Evolutionary conservation across 2,888 invertebrate genomes (phyloP).

Genomic region (Shargacucullia verbasci): DNA sequence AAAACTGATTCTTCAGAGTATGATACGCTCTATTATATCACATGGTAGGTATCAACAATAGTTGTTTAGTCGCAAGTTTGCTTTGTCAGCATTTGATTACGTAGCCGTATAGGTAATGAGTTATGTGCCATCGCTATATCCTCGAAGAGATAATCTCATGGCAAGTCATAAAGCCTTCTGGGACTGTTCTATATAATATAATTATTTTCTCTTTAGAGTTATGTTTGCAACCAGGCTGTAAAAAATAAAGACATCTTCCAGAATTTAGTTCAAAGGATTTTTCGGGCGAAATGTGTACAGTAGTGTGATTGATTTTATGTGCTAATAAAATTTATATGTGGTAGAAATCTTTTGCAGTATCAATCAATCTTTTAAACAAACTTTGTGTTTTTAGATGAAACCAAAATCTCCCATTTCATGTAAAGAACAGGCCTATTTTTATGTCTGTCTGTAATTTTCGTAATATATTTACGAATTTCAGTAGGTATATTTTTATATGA

Average conservation of each 20-base stretch:
- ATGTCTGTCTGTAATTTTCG: conserved; percentile 1
- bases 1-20: no score
- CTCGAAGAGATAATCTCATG: no score
- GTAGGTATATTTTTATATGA: conserved; percentile 1
- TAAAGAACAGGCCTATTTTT: neutral
- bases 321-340: neutral
- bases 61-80: no score
- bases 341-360: neutral
- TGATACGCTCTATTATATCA: no score
- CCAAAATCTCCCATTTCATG: neutral
- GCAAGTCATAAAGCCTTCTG: no score
- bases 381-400: conserved; percentile 1
- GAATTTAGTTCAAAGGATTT: neutral
- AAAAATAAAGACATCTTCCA: conserved; percentile 20
- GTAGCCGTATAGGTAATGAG: no score
- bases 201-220: no score
- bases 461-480: conserved; percentile 1
- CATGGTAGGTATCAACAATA: no score
- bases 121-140: no score
- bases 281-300: conserved; percentile 11
- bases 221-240: conserved; percentile 28
- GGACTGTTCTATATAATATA: no score
- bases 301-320: conserved; percentile 1
- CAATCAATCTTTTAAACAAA: conserved; percentile 1
- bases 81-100: no score